Evolutionary conservation across 2,888 invertebrate species (phyloP), one percentile per base, ranked within the genome.

Genomic region (Campaea margaritaria): DNA sequence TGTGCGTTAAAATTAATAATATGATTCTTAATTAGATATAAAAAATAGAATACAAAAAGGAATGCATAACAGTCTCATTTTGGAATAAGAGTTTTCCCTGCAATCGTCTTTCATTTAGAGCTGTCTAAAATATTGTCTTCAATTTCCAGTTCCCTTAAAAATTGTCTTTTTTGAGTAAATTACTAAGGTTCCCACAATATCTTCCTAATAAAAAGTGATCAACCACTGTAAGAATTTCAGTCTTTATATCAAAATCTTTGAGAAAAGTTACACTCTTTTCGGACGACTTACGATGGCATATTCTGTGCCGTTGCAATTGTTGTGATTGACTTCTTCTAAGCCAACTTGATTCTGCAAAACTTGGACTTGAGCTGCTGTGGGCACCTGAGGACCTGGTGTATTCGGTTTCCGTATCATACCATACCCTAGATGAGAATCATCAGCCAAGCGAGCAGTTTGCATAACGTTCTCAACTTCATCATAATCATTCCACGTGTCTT

Each of bases 281-380:
- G 96, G 95, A 87, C 97, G 97, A 81, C 96, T 96, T 58, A 97
- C 95, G 76, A 96, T 93, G 64, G 97, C 96, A 88, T 97, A 97
- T 76, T 96, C 96, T 65, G 95, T 94, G 55, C 96, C 95, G 79
- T 96, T 96, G 71, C 95, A 95, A 73, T 93, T 94, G 76, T 94
- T 95, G 79, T 96, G 96, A 75, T 93, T 94, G 36, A 96, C 91
- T 70, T 93, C 93, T 68, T 91, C 90, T 53, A 92, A 78, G 7
- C 85, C 87, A 42, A 90, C 86, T 76, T 86, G 86, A 58, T 89
- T 89, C 62, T 92, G 91, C 41, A 87, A 76, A n/a, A 82, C 87
- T 71, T 87, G 88, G 11, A 87, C 87, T 75, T 93, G 93, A 44
- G 93, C 93, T 42, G 91, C 89, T 2, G 91, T 89, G 1, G 93